These are phyloP conservation scores for Hydraecia micacea DNA, from an alignment of 2,888 invertebrate species.

Conservation along the genomic window DNA sequence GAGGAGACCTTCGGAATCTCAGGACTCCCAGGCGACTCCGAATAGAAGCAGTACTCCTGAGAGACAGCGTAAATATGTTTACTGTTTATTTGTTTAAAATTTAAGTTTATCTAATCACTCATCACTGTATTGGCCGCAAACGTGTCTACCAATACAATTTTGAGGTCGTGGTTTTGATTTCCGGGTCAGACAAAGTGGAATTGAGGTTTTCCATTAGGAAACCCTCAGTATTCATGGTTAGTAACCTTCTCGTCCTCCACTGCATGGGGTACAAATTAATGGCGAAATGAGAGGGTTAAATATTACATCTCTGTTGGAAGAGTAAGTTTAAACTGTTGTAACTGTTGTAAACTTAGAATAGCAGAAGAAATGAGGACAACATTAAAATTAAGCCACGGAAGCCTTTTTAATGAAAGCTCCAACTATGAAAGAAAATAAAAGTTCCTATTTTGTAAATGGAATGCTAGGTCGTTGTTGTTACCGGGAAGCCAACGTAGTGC, in stretches of 20 bases:
- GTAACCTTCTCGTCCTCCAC: background rate
- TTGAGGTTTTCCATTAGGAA: background rate
- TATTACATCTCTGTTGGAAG: background rate
- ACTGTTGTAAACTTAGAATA: slow-evolving; percentile 11
- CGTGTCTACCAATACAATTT: background rate
- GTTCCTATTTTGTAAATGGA: slow-evolving; percentile 36
- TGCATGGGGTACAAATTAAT: too few relatives aligned
- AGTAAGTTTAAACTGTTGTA: too few relatives aligned
- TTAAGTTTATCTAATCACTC: too few relatives aligned
- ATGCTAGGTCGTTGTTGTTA: slow-evolving; percentile 11
- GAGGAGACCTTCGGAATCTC: slow-evolving; percentile 77
- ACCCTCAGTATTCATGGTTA: background rate
- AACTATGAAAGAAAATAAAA: slow-evolving; percentile 16
- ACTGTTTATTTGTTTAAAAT: background rate
- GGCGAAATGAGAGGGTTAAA: background rate
- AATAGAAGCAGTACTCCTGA: slow-evolving; percentile 63
- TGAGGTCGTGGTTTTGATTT: too few relatives aligned
- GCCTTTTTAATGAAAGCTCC: background rate
- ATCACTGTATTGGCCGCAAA: too few relatives aligned
- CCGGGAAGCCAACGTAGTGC: slow-evolving; percentile 11
- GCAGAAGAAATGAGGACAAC: background rate
- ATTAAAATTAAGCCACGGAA: slow-evolving; percentile 7
- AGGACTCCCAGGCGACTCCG: slow-evolving; percentile 71
- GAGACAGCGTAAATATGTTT: slow-evolving; percentile 71
- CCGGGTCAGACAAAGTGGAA: background rate